A percentile compares a stretch with the other conserved stretches of the same genome.
Conservation (phyloP, 1,140 invertebrate genomes). For the Pteromalus puparum region DNA sequence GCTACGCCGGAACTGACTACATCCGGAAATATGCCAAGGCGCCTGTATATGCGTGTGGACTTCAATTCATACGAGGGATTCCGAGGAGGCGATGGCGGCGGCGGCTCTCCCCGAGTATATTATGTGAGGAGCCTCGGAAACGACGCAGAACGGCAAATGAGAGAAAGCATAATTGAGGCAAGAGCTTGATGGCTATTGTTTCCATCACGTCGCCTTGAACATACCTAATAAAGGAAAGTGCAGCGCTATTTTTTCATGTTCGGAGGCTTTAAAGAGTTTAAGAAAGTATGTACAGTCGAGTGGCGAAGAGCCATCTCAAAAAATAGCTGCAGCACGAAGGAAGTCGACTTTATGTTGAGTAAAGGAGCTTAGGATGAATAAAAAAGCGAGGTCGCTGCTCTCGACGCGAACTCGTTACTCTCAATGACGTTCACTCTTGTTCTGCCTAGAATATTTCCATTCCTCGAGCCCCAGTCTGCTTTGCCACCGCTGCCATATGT, state of each 20-base stretch:
- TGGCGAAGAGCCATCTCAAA: not conserved
- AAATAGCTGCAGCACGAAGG: not conserved
- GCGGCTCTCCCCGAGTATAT: not conserved
- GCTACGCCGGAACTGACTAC: not conserved
- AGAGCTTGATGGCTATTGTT: not conserved
- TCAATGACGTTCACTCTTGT: conserved; percentile 54
- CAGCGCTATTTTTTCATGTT: not conserved
- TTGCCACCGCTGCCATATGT: not conserved
- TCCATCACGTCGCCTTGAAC: not conserved
- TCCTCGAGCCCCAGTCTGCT: not conserved
- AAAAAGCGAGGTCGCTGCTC: not conserved
- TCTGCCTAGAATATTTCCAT: conserved; percentile 24
- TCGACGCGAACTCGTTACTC: conserved; percentile 53
- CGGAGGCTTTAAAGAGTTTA: not conserved
- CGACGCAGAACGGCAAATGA: not conserved
- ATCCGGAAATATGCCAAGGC: not conserved
- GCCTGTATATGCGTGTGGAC: not conserved
- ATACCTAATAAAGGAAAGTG: too few relatives aligned
- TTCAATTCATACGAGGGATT: not conserved
- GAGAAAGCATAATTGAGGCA: not conserved
- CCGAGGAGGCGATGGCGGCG: not conserved
- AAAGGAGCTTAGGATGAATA: not conserved
- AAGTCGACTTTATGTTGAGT: not conserved
- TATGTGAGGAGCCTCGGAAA: not conserved
- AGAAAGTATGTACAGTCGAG: not conserved